Evolutionary conservation across 2,113 vertebrate species (phyloP).

Genomic region (Oxyruncus cristatus): DNA sequence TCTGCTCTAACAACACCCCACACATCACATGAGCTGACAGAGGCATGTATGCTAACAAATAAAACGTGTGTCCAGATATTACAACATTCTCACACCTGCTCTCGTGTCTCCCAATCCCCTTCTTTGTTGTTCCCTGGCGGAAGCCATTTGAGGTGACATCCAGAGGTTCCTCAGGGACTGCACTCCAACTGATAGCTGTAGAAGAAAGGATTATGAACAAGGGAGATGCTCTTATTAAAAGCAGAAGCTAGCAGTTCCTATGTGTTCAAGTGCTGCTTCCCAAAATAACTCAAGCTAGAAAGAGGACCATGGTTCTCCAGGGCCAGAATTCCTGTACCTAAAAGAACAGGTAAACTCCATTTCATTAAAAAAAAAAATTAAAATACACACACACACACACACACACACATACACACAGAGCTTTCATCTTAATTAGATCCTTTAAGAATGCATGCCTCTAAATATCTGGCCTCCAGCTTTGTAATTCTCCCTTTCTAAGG

Average conservation of each 20-base stretch:
- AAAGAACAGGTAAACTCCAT: neutral
- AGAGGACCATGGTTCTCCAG: neutral
- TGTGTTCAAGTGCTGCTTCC: neutral
- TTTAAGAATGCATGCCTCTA: neutral
- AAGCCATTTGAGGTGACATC: slow-evolving; percentile 94
- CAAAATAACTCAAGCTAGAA: neutral
- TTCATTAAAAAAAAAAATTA: neutral
- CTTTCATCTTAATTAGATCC: neutral
- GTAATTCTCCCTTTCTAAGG: neutral
- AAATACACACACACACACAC: neutral
- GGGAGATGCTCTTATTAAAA: neutral
- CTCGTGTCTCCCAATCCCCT: slow-evolving; percentile 73
- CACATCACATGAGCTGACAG: neutral
- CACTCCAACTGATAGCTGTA: slow-evolving; percentile 93
- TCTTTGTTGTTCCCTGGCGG: slow-evolving; percentile 91
- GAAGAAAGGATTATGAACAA: neutral
- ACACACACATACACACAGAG: neutral
- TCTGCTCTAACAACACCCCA: neutral
- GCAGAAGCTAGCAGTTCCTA: neutral
- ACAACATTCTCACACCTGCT: slow-evolving; percentile 78
- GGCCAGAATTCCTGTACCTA: neutral
- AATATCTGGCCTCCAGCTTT: neutral
- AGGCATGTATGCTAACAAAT: neutral
- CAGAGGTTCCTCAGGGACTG: slow-evolving; percentile 83
- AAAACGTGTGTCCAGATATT: neutral